Evolutionary conservation across 2,797 vertebrate species (phyloP).

Genomic region (Amphiprion clarkii): DNA sequence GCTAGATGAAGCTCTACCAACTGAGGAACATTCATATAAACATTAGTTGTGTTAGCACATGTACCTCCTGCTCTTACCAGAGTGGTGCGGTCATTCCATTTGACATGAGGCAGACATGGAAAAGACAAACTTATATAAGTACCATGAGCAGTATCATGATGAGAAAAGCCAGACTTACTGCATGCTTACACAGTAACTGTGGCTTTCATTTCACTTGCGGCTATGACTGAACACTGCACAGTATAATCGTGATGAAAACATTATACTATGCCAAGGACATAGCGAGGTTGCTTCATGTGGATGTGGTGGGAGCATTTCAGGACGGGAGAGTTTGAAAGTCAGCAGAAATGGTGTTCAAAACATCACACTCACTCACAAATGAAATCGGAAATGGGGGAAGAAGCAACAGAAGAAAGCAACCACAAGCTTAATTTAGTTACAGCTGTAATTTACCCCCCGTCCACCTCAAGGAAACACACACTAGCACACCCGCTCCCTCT

Average conservation of each 20-base stretch:
- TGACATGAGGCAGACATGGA: constrained; percentile 97
- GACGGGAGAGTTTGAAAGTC: constrained; percentile 31
- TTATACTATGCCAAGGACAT: constrained; percentile 51
- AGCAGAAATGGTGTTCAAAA: constrained; percentile 38
- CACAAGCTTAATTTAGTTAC: constrained; percentile 10
- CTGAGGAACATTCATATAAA: constrained; percentile 54
- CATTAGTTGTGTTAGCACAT: constrained; percentile 83
- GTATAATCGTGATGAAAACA: constrained; percentile 44
- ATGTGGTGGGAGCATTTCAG: constrained; percentile 45
- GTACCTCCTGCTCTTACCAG: constrained; percentile 99
- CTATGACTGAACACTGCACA: constrained; percentile 48
- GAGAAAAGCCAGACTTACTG: constrained; percentile 50
- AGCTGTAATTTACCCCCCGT: background rate
- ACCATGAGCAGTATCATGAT: constrained; percentile 79
- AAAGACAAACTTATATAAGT: constrained; percentile 97
- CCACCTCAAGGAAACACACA: background rate
- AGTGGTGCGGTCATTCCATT: constrained; percentile 95
- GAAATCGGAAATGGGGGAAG: constrained; percentile 31
- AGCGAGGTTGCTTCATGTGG: constrained; percentile 34
- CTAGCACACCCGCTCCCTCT: constrained; percentile 32
- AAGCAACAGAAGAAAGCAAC: constrained; percentile 34
- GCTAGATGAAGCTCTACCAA: constrained; percentile 53
- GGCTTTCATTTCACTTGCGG: constrained; percentile 46
- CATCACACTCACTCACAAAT: constrained; percentile 45
- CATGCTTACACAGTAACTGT: constrained; percentile 26